Evolutionary conservation across 2,888 invertebrate genomes (phyloP).

Genomic region (Papilio protenor): DNA sequence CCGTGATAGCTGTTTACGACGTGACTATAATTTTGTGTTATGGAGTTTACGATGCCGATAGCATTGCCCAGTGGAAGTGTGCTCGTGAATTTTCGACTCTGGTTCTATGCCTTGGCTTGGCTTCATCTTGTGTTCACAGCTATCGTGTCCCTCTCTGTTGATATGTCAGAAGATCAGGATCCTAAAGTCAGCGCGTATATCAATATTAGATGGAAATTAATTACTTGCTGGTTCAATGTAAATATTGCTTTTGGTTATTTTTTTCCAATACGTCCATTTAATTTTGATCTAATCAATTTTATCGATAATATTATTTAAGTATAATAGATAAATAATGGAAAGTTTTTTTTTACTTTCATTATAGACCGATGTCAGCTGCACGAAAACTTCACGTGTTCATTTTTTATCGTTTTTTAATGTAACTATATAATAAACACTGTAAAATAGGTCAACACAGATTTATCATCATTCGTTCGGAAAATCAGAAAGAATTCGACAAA

Average conservation of each 20-base stretch:
- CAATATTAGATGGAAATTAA: slow-evolving; percentile 57
- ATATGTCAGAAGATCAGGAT: slow-evolving; percentile 59
- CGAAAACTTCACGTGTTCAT: no score
- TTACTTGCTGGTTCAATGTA: slow-evolving; percentile 67
- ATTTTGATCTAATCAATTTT: not conserved
- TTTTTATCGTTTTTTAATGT: not conserved
- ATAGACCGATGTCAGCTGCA: not conserved
- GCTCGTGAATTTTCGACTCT: slow-evolving; percentile 48
- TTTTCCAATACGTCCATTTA: not conserved
- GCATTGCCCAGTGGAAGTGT: slow-evolving; percentile 16
- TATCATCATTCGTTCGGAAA: no score
- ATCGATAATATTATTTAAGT: not conserved
- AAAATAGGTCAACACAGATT: not conserved
- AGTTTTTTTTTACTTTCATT: not conserved
- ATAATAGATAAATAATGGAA: not conserved
- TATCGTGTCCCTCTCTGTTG: slow-evolving; percentile 55
- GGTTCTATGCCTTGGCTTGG: slow-evolving; percentile 49
- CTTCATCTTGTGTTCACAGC: slow-evolving; percentile 56
- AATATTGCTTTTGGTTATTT: slow-evolving; percentile 47
- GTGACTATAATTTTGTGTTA: not conserved
- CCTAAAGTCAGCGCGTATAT: slow-evolving; percentile 55
- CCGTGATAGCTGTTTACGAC: not conserved
- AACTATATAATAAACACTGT: not conserved
- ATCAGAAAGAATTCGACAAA: no score
- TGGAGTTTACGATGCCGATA: slow-evolving; percentile 2